Conservation (phyloP, 1,140 invertebrate species). For the Eriosoma lanigerum region DNA sequence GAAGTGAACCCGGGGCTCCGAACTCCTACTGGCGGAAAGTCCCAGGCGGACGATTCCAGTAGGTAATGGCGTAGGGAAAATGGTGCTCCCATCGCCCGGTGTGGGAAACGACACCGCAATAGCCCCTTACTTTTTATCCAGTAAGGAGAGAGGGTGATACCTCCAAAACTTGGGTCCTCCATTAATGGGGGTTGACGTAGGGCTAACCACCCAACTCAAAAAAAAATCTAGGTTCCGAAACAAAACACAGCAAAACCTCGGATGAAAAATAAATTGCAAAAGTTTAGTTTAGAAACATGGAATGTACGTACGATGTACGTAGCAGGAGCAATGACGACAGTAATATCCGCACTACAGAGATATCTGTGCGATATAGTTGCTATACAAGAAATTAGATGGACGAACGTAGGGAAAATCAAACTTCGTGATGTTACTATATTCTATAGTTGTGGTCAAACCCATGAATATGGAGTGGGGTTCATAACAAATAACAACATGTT, state of each 20-base stretch:
- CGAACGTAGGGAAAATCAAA: no score
- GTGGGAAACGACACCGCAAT: constrained; percentile 23
- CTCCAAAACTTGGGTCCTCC: background rate
- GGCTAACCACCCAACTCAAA: constrained; percentile 37
- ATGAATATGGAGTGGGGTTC: no score
- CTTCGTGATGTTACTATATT: no score
- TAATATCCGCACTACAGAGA: constrained; percentile 20
- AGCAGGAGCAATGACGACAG: constrained; percentile 19
- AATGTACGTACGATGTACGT: constrained; percentile 7
- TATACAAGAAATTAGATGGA: no score
- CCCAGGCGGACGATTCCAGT: no score
- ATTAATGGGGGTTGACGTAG: constrained; percentile 22
- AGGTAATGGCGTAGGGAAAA: no score
- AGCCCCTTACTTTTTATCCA: background rate
- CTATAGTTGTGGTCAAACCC: no score
- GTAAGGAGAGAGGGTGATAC: background rate
- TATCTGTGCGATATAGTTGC: constrained; percentile 3
- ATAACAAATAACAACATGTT: no score
- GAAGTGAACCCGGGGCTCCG: no score
- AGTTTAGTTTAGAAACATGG: constrained; percentile 13
- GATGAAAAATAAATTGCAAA: constrained; percentile 28
- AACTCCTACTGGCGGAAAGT: no score
- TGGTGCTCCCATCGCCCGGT: constrained; percentile 10
- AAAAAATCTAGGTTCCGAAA: constrained; percentile 46
- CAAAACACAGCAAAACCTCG: constrained; percentile 38